A percentile compares a stretch with the other conserved stretches of the same genome.
Conservation (phyloP, 37 sponge, comb jelly and placozoan species). For the Beroe ovata region DNA sequence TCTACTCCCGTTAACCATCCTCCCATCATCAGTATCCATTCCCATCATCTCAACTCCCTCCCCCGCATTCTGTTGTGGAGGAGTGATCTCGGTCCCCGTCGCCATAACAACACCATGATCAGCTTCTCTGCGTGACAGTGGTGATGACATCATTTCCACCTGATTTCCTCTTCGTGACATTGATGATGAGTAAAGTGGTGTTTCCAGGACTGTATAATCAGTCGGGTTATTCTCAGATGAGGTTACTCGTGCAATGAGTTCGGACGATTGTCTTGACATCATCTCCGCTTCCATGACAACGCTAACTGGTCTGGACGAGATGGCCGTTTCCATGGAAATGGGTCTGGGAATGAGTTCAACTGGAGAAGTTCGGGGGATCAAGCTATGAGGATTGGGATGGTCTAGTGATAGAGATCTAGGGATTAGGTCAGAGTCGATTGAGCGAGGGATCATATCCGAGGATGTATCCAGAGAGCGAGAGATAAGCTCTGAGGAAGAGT, state of each 20-base stretch:
- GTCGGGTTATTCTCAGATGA: no score
- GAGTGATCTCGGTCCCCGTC: no score
- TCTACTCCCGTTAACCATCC: background rate
- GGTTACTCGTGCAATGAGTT: no score
- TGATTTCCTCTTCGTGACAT: no score
- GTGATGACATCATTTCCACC: background rate
- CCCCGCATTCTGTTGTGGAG: no score
- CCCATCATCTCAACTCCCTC: no score
- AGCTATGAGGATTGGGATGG: background rate
- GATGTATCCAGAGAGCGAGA: background rate
- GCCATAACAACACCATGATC: no score
- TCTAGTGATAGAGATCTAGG: background rate
- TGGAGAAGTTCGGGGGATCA: background rate
- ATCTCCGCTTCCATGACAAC: no score
- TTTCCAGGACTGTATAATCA: background rate
- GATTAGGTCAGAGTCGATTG: background rate
- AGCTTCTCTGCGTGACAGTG: no score
- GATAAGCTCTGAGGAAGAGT: background rate
- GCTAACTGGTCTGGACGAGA: no score
- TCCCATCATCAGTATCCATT: background rate
- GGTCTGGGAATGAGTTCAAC: background rate
- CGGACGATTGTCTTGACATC: no score
- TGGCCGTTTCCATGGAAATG: no score
- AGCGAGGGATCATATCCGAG: background rate
- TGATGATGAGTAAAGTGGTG: background rate